Percentiles rank a stretch among this genome's conserved stretches.
Evolutionary conservation across 2,113 vertebrate species (phyloP).

Genomic region (Panurus biarmicus): DNA sequence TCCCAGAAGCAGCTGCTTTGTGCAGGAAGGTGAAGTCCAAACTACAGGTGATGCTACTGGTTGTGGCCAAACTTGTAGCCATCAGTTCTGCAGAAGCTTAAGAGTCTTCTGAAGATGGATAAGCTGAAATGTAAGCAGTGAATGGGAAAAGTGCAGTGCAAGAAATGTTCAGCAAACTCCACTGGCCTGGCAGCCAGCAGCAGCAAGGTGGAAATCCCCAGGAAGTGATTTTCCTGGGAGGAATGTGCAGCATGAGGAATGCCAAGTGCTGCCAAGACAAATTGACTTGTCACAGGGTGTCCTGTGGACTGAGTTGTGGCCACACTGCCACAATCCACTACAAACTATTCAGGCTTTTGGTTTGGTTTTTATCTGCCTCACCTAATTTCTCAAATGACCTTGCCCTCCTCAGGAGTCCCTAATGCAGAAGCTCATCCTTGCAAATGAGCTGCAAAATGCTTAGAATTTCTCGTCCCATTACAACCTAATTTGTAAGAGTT

Average conservation of each 20-base stretch:
- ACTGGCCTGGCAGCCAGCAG: not conserved
- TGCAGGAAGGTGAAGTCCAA: not conserved
- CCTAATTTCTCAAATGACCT: not conserved
- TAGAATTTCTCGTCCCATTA: not conserved
- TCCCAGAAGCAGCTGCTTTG: not conserved
- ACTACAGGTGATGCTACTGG: not conserved
- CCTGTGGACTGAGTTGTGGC: not conserved
- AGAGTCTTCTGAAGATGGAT: not conserved
- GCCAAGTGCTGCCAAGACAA: conserved; percentile 65
- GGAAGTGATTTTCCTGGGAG: not conserved
- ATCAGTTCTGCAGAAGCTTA: not conserved
- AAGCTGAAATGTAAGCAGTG: not conserved
- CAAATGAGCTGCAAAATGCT: not conserved
- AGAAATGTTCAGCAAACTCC: not conserved
- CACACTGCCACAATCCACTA: not conserved
- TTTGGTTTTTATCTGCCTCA: not conserved
- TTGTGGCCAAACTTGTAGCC: not conserved
- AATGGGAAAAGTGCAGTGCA: not conserved
- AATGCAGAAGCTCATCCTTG: not conserved
- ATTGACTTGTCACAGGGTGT: conserved; percentile 39
- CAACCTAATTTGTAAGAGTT: not conserved
- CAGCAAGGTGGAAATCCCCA: not conserved
- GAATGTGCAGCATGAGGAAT: conserved; percentile 6
- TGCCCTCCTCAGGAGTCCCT: not conserved
- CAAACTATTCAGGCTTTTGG: not conserved